Conservation (phyloP, 2,113 vertebrate genomes). For the Eleginops maclovinus region DNA sequence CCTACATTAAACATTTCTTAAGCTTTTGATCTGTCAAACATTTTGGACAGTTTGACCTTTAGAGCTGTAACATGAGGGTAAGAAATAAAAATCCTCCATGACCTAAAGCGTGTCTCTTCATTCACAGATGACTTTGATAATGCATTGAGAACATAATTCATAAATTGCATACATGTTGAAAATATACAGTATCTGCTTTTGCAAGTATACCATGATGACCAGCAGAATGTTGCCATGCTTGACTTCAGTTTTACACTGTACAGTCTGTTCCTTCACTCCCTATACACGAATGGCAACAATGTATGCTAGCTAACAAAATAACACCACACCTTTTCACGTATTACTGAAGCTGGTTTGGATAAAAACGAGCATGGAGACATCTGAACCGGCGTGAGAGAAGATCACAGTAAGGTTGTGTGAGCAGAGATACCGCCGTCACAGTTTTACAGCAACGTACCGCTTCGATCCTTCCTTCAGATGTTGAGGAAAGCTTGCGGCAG, state of each 20-base stretch:
- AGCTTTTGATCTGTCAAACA: background rate
- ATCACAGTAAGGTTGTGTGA: constrained; percentile 54
- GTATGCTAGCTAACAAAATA: constrained; percentile 21
- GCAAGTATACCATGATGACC: constrained; percentile 23
- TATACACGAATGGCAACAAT: constrained; percentile 25
- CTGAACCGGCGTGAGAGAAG: constrained; percentile 51
- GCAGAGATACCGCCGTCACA: constrained; percentile 21
- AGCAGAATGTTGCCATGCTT: constrained; percentile 31
- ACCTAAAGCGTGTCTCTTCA: background rate
- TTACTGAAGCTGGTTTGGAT: constrained; percentile 51
- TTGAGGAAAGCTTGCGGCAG: constrained; percentile 41
- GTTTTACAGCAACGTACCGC: constrained; percentile 21
- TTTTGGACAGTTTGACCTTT: background rate
- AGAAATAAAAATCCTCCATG: constrained; percentile 5
- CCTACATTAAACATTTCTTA: background rate
- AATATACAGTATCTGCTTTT: constrained; percentile 27
- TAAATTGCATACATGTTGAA: constrained; percentile 55
- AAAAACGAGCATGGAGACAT: constrained; percentile 29
- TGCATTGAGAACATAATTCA: constrained; percentile 35
- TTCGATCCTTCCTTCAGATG: constrained; percentile 26
- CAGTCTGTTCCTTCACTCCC: background rate
- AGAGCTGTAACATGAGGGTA: background rate
- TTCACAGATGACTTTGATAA: constrained; percentile 35
- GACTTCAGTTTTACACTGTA: constrained; percentile 50
- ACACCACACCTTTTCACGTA: constrained; percentile 25